phyloP scores from a whole-genome alignment of 92 coral and sea anemone genomes.

The Zoanthus sansibaricus region DNA sequence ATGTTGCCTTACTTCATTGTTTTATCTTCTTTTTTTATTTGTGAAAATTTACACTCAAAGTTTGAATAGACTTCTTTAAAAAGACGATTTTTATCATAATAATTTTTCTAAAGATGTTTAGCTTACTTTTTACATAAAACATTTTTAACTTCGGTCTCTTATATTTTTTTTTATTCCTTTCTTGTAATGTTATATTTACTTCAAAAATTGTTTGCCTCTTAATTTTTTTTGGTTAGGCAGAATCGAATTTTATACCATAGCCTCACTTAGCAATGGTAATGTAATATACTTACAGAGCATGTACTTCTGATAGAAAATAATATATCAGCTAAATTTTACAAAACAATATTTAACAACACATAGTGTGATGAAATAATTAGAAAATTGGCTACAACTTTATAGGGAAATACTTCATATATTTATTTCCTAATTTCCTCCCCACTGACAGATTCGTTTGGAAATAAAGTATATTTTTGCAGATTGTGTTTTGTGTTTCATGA shows the following conservation, averaged over 20 bases:
- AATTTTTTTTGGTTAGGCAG: background rate
- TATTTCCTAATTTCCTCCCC: too few species aligned
- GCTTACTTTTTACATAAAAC: background rate
- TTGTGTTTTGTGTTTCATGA: too few species aligned
- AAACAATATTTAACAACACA: background rate
- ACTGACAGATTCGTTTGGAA: too few species aligned
- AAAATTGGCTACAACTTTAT: background rate
- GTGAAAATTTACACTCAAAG: too few species aligned
- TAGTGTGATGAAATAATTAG: background rate
- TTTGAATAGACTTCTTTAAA: background rate
- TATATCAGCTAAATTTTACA: background rate
- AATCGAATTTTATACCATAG: background rate
- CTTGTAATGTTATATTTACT: background rate
- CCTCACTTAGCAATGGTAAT: background rate
- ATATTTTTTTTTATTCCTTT: background rate
- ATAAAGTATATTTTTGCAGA: too few species aligned
- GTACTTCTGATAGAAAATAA: background rate
- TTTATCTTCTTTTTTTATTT: background rate
- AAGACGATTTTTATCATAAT: background rate
- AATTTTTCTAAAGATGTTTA: background rate
- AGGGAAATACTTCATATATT: too few species aligned
- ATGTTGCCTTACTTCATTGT: background rate
- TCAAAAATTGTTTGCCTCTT: background rate
- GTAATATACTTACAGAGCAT: background rate
- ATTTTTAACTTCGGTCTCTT: background rate